phyloP scores from a whole-genome alignment of 2,888 invertebrate species.

The Apotomis turbidana region DNA sequence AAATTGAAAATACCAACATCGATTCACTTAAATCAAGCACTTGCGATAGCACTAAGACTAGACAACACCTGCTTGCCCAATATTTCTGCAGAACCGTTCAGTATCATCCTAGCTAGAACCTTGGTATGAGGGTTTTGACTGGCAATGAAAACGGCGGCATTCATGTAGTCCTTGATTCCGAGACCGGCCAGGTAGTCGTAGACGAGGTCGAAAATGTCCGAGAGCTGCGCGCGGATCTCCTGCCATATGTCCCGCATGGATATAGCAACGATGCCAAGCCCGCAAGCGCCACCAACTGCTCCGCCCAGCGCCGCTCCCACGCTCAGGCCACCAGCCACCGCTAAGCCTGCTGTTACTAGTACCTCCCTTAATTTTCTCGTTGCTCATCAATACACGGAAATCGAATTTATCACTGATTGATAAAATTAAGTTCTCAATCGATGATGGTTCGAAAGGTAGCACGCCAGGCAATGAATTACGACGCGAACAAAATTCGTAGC shows the following conservation, averaged over 20 bases:
- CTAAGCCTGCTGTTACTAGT: constrained; percentile 67
- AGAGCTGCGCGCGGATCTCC: constrained; percentile 63
- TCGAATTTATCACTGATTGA: constrained; percentile 68
- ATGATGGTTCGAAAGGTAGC: constrained; percentile 65
- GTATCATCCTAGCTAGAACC: constrained; percentile 64
- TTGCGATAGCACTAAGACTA: constrained; percentile 53
- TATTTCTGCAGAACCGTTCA: constrained; percentile 62
- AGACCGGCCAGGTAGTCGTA: constrained; percentile 74
- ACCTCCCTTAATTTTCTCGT: constrained; percentile 58
- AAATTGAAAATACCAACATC: neutral
- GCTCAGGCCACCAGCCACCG: constrained; percentile 70
- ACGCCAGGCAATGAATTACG: constrained; percentile 46
- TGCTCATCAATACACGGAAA: constrained; percentile 66
- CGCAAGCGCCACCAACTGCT: constrained; percentile 72
- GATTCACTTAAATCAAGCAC: neutral
- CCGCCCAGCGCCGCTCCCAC: constrained; percentile 72
- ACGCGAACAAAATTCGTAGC: constrained; percentile 56
- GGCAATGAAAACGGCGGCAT: constrained; percentile 61
- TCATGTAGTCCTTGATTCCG: constrained; percentile 68
- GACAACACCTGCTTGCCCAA: constrained; percentile 71
- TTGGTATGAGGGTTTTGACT: constrained; percentile 51
- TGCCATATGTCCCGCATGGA: constrained; percentile 74
- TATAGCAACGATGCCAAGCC: constrained; percentile 69
- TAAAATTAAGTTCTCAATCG: constrained; percentile 69
- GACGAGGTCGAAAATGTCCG: constrained; percentile 70